Conservation (phyloP, 2,113 vertebrate genomes). For the Petrocephalus microphthalmus region DNA sequence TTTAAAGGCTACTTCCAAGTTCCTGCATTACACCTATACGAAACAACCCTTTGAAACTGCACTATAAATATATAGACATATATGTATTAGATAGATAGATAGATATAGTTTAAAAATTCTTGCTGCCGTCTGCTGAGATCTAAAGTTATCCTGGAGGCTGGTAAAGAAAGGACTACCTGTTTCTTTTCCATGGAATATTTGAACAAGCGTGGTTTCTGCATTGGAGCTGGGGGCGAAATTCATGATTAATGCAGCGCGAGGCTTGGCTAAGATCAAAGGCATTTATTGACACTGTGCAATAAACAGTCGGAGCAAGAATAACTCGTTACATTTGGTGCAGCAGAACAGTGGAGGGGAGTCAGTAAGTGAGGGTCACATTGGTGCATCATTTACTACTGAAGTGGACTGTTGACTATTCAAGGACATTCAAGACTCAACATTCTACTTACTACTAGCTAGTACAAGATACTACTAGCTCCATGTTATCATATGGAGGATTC, state of each 20-base stretch:
- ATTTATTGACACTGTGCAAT: slow-evolving; percentile 16
- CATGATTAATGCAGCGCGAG: slow-evolving; percentile 10
- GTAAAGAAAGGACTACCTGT: not conserved
- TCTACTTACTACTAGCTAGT: no score
- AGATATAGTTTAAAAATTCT: not conserved
- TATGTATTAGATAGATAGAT: not conserved
- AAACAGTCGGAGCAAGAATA: not conserved
- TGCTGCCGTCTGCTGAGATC: not conserved
- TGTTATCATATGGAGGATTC: not conserved
- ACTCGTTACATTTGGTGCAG: not conserved
- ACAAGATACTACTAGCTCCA: not conserved
- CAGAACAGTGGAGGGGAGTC: not conserved
- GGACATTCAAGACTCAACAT: not conserved
- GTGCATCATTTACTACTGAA: not conserved
- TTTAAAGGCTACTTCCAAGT: no score
- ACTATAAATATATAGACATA: not conserved
- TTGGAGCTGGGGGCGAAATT: not conserved
- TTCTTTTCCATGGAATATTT: not conserved
- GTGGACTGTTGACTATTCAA: not conserved
- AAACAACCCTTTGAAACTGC: no score
- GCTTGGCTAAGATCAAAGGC: slow-evolving; percentile 26
- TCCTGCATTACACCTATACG: no score
- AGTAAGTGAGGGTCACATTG: not conserved
- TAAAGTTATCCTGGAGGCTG: slow-evolving; percentile 8
- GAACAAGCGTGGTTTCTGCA: not conserved